Conservation (phyloP, 2,113 vertebrate genomes). For the Leiothrix lutea region DNA sequence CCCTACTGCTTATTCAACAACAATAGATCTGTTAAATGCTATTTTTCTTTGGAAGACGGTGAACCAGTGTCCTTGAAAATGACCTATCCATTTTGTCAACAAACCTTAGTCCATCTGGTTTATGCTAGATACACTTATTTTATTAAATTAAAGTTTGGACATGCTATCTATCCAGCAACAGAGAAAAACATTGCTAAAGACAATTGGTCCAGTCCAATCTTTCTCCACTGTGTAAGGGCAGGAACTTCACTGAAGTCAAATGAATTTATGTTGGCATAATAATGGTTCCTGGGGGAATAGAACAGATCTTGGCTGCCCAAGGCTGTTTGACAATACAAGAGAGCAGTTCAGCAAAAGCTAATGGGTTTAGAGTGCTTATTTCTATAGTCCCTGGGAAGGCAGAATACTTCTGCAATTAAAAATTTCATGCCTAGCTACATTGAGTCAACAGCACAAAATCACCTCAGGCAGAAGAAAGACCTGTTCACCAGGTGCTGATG, state of each 20-base stretch:
- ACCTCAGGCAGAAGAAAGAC: not conserved
- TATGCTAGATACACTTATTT: not conserved
- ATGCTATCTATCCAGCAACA: not conserved
- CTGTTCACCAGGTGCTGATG: not conserved
- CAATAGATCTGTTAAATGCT: not conserved
- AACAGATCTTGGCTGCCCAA: not conserved
- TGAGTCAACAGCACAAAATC: not conserved
- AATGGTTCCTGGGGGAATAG: not conserved
- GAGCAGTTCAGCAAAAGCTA: not conserved
- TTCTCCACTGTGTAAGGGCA: not conserved
- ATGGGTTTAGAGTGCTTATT: not conserved
- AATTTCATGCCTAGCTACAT: not conserved
- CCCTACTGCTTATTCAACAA: not conserved
- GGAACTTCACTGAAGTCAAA: not conserved
- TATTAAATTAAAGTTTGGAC: conserved; percentile 23
- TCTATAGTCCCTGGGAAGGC: not conserved
- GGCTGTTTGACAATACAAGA: not conserved
- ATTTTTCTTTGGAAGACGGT: not conserved
- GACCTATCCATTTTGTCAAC: not conserved
- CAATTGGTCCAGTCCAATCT: not conserved
- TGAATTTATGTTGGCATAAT: not conserved
- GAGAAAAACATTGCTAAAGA: conserved; percentile 9
- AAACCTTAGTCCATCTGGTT: not conserved
- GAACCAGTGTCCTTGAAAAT: conserved; percentile 23
- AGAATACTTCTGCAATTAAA: not conserved